A percentile compares a stretch with the other conserved stretches of the same genome.
Evolutionary conservation across 1,140 invertebrate species (phyloP).

Genomic region (Chrysoperla carnea): DNA sequence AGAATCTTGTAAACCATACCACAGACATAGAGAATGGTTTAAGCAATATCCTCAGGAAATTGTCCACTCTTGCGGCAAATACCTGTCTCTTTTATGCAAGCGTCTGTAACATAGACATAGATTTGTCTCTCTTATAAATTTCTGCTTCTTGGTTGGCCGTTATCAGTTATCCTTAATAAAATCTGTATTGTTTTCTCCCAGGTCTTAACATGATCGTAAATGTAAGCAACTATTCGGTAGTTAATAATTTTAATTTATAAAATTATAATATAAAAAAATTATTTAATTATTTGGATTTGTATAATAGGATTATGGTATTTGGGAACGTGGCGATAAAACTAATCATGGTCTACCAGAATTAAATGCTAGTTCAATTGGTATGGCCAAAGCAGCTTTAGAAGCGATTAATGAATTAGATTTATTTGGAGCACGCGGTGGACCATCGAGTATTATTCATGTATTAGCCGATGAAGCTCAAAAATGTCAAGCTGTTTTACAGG

Average conservation of each 20-base stretch:
- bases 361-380: constrained; percentile 95
- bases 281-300: constrained; percentile 4
- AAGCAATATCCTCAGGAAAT: no score
- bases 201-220: not conserved
- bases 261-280: no score
- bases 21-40: no score
- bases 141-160: no score
- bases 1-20: no score
- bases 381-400: constrained; percentile 93
- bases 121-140: no score
- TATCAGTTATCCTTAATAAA: no score
- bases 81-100: no score
- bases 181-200: not conserved
- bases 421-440: constrained; percentile 91
- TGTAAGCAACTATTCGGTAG: not conserved
- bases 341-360: constrained; percentile 96
- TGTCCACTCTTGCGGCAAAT: no score
- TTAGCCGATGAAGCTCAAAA: constrained; percentile 97
- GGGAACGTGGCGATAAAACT: constrained; percentile 99
- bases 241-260: no score
- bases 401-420: constrained; percentile 98
- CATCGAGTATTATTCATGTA: constrained; percentile 93
- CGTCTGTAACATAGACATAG: no score
- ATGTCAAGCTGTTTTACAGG: constrained; percentile 90
- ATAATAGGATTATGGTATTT: constrained; percentile 87